Base-by-base conservation (phyloP, 2,113 vertebrate genomes). In the Micromys minutus region DNA sequence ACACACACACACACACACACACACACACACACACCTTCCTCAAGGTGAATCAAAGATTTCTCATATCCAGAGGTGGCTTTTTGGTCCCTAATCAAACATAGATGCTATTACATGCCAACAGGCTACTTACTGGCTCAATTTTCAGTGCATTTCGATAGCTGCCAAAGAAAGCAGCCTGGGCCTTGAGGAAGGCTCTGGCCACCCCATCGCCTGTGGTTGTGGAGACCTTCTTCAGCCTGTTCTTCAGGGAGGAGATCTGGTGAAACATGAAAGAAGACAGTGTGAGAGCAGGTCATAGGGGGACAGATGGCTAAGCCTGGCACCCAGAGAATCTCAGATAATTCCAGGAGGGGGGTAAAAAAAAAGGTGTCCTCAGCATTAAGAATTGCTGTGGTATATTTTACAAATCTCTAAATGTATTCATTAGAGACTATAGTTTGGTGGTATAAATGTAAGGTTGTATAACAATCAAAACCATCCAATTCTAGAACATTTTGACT, bases 61-160 rank as follows among this genome's bases (percentile, higher is more conserved):
- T 39, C 10, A 7, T 34, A 59, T 26, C 8, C n/a, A n/a, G 22
- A 85, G 75, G 42, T 31, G 15, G 10, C 1, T 55, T 75, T 90
- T 42, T 80, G 3, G 80, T 72, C 13, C 15, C 22, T 34, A 79
- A 91, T 1, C 69, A 85, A 88, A 91, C 42, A 80, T 0, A 1
- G 36, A 71, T 4, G 57, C 50, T 45, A 17, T 11, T 47, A 63
- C 34, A 50, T 2, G 69, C 34, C 39, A 55, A 91, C 67, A 95
- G 80, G 87, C 80, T 98, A 99, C 99, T 99, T 97, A 99, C 99
- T 75, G 98, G 98, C 97, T 99, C 99, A 36, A 99, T 99, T 97
- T 99, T 99, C 96, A 99, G 98, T 50, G 99, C 99, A 0, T 99
- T 99, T 87, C 99, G 98, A 98, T 99, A 99, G 98, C 99, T 99